Conservation (phyloP, 2,113 vertebrate genomes). For the Entelurus aequoreus region DNA sequence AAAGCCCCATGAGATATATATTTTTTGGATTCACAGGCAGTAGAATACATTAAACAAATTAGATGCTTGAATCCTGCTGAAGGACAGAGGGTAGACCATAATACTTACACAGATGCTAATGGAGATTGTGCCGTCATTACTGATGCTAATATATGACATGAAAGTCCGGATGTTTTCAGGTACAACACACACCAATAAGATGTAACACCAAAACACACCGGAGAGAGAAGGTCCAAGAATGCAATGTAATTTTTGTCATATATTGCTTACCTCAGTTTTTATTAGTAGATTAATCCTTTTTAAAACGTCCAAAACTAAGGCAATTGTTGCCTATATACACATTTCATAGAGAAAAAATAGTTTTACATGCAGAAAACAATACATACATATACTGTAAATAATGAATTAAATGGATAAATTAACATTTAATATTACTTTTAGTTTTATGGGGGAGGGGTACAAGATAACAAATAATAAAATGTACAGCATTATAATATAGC, state of each 20-base stretch:
- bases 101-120: slow-evolving; percentile 33
- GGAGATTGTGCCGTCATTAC: slow-evolving; percentile 22
- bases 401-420: too few relatives aligned
- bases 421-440: too few relatives aligned
- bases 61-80: slow-evolving; percentile 5
- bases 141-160: slow-evolving; percentile 30
- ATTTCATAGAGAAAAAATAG: too few relatives aligned
- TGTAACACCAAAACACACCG: slow-evolving; percentile 6
- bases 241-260: neutral
- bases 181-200: neutral
- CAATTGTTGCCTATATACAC: too few relatives aligned
- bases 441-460: too few relatives aligned
- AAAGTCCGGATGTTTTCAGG: slow-evolving; percentile 27
- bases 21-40: neutral
- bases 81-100: slow-evolving; percentile 34
- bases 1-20: neutral
- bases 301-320: too few relatives aligned
- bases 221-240: slow-evolving; percentile 18
- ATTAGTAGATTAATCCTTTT: too few relatives aligned
- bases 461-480: too few relatives aligned
- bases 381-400: too few relatives aligned
- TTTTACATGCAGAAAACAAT: too few relatives aligned
- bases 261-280: neutral
- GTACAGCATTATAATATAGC: too few relatives aligned
- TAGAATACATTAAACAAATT: neutral